phyloP scores from a whole-genome alignment of 2,113 vertebrate genomes.

The Potamarius usumacintae region DNA sequence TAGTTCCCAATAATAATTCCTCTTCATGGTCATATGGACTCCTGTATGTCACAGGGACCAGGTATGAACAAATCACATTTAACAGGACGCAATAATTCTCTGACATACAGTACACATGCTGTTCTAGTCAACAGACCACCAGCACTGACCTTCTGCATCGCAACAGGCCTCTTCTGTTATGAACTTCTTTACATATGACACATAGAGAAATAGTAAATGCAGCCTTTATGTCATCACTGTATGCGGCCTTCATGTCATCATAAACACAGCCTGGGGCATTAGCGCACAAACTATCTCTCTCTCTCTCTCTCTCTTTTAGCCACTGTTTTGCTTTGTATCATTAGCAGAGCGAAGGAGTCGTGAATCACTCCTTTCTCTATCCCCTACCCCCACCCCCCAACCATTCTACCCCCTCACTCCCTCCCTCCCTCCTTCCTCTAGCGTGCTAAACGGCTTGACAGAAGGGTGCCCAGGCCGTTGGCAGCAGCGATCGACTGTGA shows the following conservation, averaged over 20 bases:
- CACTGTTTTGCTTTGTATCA: slow-evolving; percentile 78
- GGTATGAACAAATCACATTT: neutral
- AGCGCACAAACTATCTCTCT: slow-evolving; percentile 34
- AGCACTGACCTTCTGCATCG: slow-evolving; percentile 31
- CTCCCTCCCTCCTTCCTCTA: slow-evolving; percentile 77
- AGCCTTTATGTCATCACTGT: slow-evolving; percentile 2
- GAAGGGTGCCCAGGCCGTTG: slow-evolving; percentile 92
- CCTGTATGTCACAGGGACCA: neutral
- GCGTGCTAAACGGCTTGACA: slow-evolving; percentile 99
- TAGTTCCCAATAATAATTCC: neutral
- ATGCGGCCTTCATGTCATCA: slow-evolving; percentile 51
- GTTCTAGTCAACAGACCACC: slow-evolving; percentile 18
- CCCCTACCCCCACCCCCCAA: slow-evolving; percentile 48
- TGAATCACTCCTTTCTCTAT: slow-evolving; percentile 72
- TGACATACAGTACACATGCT: slow-evolving; percentile 14
- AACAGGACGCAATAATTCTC: slow-evolving; percentile 15
- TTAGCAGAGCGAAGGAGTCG: slow-evolving; percentile 76
- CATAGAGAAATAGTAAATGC: neutral
- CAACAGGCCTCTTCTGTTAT: slow-evolving; percentile 14
- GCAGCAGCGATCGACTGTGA: slow-evolving; percentile 99
- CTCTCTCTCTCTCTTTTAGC: slow-evolving; percentile 58
- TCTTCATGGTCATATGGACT: neutral
- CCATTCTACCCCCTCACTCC: slow-evolving; percentile 63
- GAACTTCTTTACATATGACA: slow-evolving; percentile 14
- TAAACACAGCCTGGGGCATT: slow-evolving; percentile 43